A percentile compares a stretch with the other conserved stretches of the same genome.
phyloP scores from a whole-genome alignment of 2,113 vertebrate species.

The Cebidichthys violaceus region DNA sequence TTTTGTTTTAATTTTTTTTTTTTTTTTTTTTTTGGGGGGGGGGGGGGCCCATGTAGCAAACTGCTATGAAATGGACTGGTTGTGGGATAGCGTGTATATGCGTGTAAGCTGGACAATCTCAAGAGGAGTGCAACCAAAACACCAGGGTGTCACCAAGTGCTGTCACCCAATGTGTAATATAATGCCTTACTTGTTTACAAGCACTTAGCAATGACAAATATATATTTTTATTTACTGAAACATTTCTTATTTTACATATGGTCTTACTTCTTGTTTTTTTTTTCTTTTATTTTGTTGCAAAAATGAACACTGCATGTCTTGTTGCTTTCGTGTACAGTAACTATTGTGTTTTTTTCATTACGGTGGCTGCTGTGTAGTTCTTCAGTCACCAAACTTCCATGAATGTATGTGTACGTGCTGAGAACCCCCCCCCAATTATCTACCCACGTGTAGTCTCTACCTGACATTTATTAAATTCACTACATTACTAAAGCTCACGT shows the following conservation, averaged over 20 bases:
- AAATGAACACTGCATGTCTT: conserved; percentile 73
- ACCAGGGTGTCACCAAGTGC: conserved; percentile 74
- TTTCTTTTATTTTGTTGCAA: conserved; percentile 19
- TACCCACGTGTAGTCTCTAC: conserved; percentile 67
- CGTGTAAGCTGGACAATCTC: conserved; percentile 74
- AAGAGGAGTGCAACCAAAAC: conserved; percentile 68
- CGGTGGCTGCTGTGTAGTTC: conserved; percentile 64
- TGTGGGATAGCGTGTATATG: conserved; percentile 32
- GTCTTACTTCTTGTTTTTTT: conserved; percentile 55
- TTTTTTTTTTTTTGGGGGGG: conserved; percentile 37
- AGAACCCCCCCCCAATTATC: conserved; percentile 41
- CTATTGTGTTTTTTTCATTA: conserved; percentile 57
- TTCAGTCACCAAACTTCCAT: conserved; percentile 52
- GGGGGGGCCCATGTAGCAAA: conserved; percentile 75
- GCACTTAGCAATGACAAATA: conserved; percentile 80
- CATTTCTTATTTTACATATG: conserved; percentile 75
- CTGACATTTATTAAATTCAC: conserved; percentile 80
- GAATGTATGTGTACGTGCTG: conserved; percentile 70
- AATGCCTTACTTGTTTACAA: conserved; percentile 85
- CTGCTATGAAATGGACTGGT: conserved; percentile 49
- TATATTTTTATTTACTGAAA: conserved; percentile 82
- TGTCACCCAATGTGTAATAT: conserved; percentile 72
- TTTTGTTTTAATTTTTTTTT: too few relatives aligned
- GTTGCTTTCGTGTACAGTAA: conserved; percentile 65
- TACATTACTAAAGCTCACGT: conserved; percentile 64